Base-by-base conservation (phyloP, 2,797 vertebrate genomes). In the Sarcoramphus papa region DNA sequence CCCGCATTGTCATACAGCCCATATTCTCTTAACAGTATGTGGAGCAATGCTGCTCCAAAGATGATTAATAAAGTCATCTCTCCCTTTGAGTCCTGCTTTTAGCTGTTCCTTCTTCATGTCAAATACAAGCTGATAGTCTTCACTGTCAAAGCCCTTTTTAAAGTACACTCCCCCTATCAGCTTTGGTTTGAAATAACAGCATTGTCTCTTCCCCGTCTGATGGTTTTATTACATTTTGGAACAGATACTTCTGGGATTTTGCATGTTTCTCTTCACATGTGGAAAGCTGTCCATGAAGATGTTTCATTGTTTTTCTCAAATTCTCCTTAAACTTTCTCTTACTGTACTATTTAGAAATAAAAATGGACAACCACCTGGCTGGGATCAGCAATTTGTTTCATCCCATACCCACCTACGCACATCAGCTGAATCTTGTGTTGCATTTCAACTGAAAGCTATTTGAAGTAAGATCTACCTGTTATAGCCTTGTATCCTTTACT, bases 161-260 rank as follows among this genome's bases (percentile, higher is more conserved):
- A 41, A 86, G 14, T 86, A 62, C 22, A 12, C 30, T 88, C 40
- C 70, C 7, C 11, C 23, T 33, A 37, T 47, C 62, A 79, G 30
- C 37, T 74, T 33, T 54, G 13, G 10, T 56, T 91, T 77, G 43
- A 85, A 91, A 80, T 22, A 85, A 37, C 35, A 85, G 9, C 28
- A 53, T 23, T 87, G 54, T 37, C 4, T 1, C 4, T 41, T 21
- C 41, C 33, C 6, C 8, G 5, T 63, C 15, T 91, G 57, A 73
- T 81, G 93, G 28, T 63, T 84, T 95, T 47, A 74, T 73, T 93
- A 53, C 30, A 51, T 90, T 95, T 90, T 90, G 47, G 43, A 93
- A 59, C n/a, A 78, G 27, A 41, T 19, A 33, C 7, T 85, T 51
- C 37, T 78, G 45, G 20, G 28, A 82, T 76, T 82, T 48, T 51